Conservation (phyloP, 2,888 invertebrate genomes). For the Syritta pipiens region DNA sequence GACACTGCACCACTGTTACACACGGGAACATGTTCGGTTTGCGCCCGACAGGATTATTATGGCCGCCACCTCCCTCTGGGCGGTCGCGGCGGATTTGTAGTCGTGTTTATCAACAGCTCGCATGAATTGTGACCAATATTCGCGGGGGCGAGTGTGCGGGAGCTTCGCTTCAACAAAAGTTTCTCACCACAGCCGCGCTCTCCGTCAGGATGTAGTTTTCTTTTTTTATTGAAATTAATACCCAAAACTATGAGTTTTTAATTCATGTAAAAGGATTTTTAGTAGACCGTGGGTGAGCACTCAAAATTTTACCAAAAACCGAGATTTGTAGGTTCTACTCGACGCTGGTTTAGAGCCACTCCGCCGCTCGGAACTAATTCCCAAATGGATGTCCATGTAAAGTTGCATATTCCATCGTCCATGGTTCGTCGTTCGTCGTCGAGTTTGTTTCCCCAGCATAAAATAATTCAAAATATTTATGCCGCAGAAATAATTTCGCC, state of each 20-base stretch:
- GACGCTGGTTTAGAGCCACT: not conserved
- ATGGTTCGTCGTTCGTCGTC: not conserved
- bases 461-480: constrained; percentile 26
- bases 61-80: constrained; percentile 9
- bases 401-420: constrained; percentile 45
- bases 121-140: constrained; percentile 43
- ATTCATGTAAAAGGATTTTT: constrained; percentile 68
- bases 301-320: no score
- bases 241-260: constrained; percentile 60
- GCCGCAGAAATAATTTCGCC: constrained; percentile 54
- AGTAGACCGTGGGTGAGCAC: no score
- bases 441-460: not conserved
- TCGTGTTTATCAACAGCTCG: constrained; percentile 58
- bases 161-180: constrained; percentile 19
- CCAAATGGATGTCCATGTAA: constrained; percentile 69
- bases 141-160: constrained; percentile 9
- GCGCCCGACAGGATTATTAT: constrained; percentile 51
- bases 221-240: constrained; percentile 59
- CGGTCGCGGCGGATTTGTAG: constrained; percentile 18
- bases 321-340: constrained; percentile 41
- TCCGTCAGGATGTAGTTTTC: not conserved
- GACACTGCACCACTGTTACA: constrained; percentile 32
- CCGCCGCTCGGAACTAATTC: constrained; percentile 51
- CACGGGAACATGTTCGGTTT: constrained; percentile 31
- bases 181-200: constrained; percentile 30